These are phyloP conservation scores for Amphilophus citrinellus DNA, from an alignment of 2,113 vertebrate genomes.

Conservation along the genomic window DNA sequence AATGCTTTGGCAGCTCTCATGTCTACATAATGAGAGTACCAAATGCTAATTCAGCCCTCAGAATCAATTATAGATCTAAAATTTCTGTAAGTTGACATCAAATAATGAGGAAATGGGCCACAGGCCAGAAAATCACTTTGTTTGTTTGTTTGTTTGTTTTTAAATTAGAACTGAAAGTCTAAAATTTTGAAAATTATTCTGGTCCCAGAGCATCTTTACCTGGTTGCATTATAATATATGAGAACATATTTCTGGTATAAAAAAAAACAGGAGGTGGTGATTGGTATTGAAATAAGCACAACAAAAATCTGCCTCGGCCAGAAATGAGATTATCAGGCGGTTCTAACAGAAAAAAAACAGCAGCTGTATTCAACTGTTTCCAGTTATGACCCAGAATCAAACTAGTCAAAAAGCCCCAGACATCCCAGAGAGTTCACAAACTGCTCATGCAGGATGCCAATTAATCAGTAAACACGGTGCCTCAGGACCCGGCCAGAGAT, in stretches of 20 bases:
- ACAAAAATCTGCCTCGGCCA: background rate
- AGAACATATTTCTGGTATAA: background rate
- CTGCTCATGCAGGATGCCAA: background rate
- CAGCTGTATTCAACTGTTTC: background rate
- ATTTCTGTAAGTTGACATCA: too few relatives aligned
- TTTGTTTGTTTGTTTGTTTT: background rate
- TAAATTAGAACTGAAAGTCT: background rate
- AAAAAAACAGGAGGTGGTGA: background rate
- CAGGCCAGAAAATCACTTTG: accelerated
- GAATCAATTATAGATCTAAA: background rate
- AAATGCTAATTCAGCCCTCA: background rate
- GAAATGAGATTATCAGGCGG: accelerated
- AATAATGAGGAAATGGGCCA: background rate
- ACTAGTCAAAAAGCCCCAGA: background rate
- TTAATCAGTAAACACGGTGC: background rate
- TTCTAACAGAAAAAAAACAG: background rate
- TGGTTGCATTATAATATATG: background rate
- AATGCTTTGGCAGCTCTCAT: background rate
- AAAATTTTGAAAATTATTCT: accelerated
- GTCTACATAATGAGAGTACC: background rate
- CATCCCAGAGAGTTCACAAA: background rate
- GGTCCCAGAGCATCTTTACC: background rate
- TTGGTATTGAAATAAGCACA: background rate
- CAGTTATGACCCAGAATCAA: background rate
- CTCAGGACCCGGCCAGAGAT: background rate